Base-by-base conservation (phyloP, 2,888 invertebrate species). In the Papilio protenor region DNA sequence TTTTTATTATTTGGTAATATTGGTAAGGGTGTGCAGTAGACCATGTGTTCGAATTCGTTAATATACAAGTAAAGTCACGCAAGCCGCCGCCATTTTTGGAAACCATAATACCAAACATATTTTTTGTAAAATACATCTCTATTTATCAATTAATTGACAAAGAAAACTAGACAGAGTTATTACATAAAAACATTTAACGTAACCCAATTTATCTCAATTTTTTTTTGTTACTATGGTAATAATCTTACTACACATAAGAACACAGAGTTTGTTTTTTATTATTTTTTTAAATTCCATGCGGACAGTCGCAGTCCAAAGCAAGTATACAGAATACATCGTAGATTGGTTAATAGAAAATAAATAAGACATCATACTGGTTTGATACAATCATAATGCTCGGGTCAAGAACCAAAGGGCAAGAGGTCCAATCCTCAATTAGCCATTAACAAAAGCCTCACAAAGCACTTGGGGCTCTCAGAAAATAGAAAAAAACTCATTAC, bases 401-500 rank as follows among this genome's bases (percentile, higher is more conserved):
- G 47, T 61, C 49, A 71, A 76, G 52, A 61, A 45, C 61, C 69
- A 75, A 70, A 73, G 76, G 57, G 14, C 77, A 75, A 73, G 45
- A 80, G 59, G 79, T 80, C 76, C 69, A 72, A 69, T 78, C 79
- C 59, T 80, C 80, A 83, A 81, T 82, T 80, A 76, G 64, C 64
- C 66, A 74, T 64, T 79, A 77, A 82, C 78, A 77, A 79, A 77
- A 77, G 73, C 77, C 75, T 75, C 64, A 81, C 76, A 77, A 80
- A 74, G 69, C 55, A 71, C 49, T 75, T 61, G 59, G 52, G 61
- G 59, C 75, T 81, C 74, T 81, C 77, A 80, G 77, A 80, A 82
- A 83, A 83, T 83, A 76, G 77, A 77, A 74, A 82, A 81, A 81
- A 81, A 83, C 88, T 88, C 89, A 91, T 92, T 90, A 90, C 85